Conservation (phyloP, 2,888 invertebrate species). For the Cyclophora albipunctata region DNA sequence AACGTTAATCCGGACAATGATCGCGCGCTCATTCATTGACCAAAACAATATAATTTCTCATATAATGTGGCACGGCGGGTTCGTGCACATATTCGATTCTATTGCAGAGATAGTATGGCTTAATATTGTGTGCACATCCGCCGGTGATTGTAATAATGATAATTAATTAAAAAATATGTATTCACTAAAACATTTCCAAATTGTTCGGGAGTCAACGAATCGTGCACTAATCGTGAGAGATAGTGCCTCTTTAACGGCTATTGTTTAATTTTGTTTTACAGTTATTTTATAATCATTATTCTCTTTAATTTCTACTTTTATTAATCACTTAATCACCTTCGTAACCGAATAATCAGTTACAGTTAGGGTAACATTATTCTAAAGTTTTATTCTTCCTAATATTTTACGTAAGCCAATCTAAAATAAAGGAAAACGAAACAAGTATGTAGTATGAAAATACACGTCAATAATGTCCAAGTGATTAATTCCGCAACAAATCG, state of each 20-base stretch:
- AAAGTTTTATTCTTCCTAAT: too few relatives aligned
- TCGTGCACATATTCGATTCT: slow-evolving; percentile 27
- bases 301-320: slow-evolving; percentile 31
- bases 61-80: slow-evolving; percentile 33
- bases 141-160: slow-evolving; percentile 42
- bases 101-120: slow-evolving; percentile 20
- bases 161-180: slow-evolving; percentile 68
- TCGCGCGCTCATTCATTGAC: slow-evolving; percentile 57
- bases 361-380: too few relatives aligned
- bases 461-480: too few relatives aligned
- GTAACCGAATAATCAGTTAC: too few relatives aligned
- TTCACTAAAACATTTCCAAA: slow-evolving; percentile 63
- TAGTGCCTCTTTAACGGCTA: slow-evolving; percentile 34
- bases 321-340: slow-evolving; percentile 3
- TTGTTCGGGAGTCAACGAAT: slow-evolving; percentile 57
- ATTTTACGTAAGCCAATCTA: too few relatives aligned
- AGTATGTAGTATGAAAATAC: too few relatives aligned
- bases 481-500: too few relatives aligned
- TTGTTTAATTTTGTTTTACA: slow-evolving; percentile 43
- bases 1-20: slow-evolving; percentile 60
- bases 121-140: slow-evolving; percentile 20
- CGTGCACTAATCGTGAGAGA: slow-evolving; percentile 47
- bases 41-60: slow-evolving; percentile 64
- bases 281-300: slow-evolving; percentile 32
- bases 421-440: too few relatives aligned